Evolutionary conservation across 2,797 vertebrate genomes (phyloP).

Genomic region (Diplodus puntazzo): DNA sequence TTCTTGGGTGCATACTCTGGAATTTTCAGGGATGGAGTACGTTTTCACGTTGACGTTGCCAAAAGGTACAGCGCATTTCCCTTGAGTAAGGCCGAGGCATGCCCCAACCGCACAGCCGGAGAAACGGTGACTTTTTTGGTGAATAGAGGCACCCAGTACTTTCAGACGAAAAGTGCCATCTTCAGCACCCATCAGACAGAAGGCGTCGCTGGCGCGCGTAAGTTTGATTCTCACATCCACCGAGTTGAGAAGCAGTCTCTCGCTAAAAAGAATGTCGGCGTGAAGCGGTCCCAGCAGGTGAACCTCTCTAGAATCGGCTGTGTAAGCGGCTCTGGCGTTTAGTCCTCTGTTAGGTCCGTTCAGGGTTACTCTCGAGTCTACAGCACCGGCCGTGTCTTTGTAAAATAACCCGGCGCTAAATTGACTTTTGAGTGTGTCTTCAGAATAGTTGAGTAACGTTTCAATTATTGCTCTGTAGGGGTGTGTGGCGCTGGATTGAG

Average conservation of each 20-base stretch:
- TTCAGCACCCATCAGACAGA: not conserved
- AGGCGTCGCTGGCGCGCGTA: not conserved
- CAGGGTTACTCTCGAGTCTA: too few species aligned
- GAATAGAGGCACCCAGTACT: not conserved
- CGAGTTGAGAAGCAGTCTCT: not conserved
- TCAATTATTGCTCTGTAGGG: too few species aligned
- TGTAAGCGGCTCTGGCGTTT: too few species aligned
- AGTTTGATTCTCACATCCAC: not conserved
- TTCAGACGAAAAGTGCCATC: not conserved
- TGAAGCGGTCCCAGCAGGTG: too few species aligned
- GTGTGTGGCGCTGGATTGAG: too few species aligned
- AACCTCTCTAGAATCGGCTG: too few species aligned
- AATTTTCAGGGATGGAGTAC: conserved; percentile 13
- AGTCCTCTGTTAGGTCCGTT: too few species aligned
- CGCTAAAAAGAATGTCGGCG: not conserved
- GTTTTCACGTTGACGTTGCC: not conserved
- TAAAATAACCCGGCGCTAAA: too few species aligned
- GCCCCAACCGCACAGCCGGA: not conserved
- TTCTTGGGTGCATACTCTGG: conserved; percentile 1
- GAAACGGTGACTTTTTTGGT: not conserved
- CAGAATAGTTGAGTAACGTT: too few species aligned
- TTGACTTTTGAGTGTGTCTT: too few species aligned
- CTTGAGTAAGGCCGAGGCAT: not conserved
- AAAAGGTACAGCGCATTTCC: not conserved
- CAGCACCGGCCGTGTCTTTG: too few species aligned